Percentiles rank a stretch among this genome's conserved stretches.
Evolutionary conservation across 2,888 invertebrate species (phyloP).

Genomic region (Apamea epomidion): DNA sequence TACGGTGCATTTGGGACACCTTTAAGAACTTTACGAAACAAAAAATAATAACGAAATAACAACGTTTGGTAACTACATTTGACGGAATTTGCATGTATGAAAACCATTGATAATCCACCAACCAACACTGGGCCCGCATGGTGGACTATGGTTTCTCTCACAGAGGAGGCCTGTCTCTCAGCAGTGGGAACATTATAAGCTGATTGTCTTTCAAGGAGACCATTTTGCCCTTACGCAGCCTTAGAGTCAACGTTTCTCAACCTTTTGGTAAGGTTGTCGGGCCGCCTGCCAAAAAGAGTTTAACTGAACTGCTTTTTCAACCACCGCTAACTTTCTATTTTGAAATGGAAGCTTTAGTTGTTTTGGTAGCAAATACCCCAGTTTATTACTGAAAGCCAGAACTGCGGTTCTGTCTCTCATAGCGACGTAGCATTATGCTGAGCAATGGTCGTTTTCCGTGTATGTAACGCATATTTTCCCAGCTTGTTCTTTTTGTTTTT

Average conservation of each 20-base stretch:
- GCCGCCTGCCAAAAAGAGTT: not conserved
- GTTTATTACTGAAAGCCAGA: not conserved
- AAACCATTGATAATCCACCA: not conserved
- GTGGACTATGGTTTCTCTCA: not conserved
- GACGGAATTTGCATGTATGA: conserved; percentile 11
- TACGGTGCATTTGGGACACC: not conserved
- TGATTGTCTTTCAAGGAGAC: not conserved
- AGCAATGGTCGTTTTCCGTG: too few species aligned
- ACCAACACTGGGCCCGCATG: not conserved
- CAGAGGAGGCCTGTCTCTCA: not conserved
- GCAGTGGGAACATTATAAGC: not conserved
- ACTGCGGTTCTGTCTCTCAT: too few species aligned
- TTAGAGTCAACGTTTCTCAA: not conserved
- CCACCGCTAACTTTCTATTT: not conserved
- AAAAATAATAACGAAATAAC: not conserved
- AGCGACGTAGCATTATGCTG: too few species aligned
- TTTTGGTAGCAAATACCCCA: not conserved
- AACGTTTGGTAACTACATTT: conserved; percentile 20
- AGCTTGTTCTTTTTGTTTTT: too few species aligned
- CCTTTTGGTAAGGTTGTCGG: not conserved
- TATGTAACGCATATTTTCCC: too few species aligned
- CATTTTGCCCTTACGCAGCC: not conserved
- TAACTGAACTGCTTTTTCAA: not conserved
- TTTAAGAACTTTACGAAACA: not conserved
- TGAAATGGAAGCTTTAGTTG: not conserved